Evolutionary conservation across 2,888 invertebrate species (phyloP).

Genomic region (Protula sp.): DNA sequence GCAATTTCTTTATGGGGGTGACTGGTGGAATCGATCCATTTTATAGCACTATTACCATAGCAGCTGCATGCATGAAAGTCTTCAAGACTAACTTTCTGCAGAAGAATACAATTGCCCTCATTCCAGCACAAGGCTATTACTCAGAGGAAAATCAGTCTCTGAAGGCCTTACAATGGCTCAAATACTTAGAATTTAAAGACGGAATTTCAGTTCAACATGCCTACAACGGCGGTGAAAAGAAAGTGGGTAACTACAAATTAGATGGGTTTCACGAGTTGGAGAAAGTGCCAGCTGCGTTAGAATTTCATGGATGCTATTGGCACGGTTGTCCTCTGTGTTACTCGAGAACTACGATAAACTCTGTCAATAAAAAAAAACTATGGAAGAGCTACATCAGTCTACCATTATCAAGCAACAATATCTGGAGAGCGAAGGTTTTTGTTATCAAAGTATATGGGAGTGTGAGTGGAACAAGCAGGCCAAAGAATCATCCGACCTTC

Average conservation of each 20-base stretch:
- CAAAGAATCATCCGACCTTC: constrained; percentile 13
- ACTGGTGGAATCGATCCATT: neutral
- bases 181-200: neutral
- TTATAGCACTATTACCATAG: neutral
- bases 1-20: neutral
- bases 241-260: neutral
- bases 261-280: neutral
- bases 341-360: neutral
- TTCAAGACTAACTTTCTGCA: neutral
- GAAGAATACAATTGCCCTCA: neutral
- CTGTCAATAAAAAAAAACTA: neutral
- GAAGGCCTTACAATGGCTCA: constrained; percentile 1
- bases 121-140: neutral
- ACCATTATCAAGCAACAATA: neutral
- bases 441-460: constrained; percentile 21
- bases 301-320: constrained; percentile 5
- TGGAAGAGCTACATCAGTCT: neutral
- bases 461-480: constrained; percentile 22
- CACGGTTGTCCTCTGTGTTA: constrained; percentile 4
- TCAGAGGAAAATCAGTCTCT: neutral
- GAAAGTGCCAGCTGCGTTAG: neutral
- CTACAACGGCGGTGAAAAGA: neutral
- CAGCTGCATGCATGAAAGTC: neutral
- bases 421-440: neutral
- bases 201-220: constrained; percentile 1